Evolutionary conservation across 2,888 invertebrate genomes (phyloP).

Genomic region (Nemurella pictetii): DNA sequence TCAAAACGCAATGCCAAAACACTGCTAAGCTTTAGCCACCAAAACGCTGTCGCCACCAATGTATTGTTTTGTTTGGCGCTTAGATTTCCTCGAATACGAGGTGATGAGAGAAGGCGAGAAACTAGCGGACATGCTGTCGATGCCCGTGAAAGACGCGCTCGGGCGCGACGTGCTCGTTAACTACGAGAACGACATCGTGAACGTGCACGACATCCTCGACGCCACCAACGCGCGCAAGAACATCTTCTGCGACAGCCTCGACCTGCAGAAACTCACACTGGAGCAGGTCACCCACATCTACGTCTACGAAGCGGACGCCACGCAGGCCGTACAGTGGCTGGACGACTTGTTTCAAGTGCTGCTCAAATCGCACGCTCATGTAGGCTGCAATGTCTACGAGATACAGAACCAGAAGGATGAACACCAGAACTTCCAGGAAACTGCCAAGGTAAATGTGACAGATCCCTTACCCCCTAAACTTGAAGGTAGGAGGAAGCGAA

Average conservation of each 20-base stretch:
- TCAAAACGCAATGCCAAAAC: no score
- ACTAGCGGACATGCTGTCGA: constrained; percentile 73
- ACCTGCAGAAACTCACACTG: constrained; percentile 73
- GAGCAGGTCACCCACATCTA: constrained; percentile 77
- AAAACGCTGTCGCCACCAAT: background rate
- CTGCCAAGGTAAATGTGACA: constrained; percentile 76
- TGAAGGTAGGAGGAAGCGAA: no score
- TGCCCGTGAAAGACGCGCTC: constrained; percentile 77
- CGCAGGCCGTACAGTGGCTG: constrained; percentile 74
- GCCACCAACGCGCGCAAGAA: constrained; percentile 70
- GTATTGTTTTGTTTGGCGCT: background rate
- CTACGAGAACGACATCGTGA: constrained; percentile 71
- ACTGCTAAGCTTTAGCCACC: no score
- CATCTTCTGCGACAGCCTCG: constrained; percentile 73
- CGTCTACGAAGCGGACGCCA: constrained; percentile 75
- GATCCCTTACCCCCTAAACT: no score
- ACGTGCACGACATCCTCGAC: constrained; percentile 70
- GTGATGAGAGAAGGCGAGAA: constrained; percentile 75
- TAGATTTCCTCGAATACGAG: constrained; percentile 69
- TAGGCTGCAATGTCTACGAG: constrained; percentile 73
- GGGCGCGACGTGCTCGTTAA: constrained; percentile 70
- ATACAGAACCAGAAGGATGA: constrained; percentile 75
- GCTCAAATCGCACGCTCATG: constrained; percentile 68
- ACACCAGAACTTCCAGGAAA: constrained; percentile 74
- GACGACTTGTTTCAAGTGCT: constrained; percentile 73